A percentile compares a stretch with the other conserved stretches of the same genome.
These are phyloP conservation scores for Mixornis gularis DNA, from an alignment of 2,113 vertebrate genomes.

Conservation along the genomic window DNA sequence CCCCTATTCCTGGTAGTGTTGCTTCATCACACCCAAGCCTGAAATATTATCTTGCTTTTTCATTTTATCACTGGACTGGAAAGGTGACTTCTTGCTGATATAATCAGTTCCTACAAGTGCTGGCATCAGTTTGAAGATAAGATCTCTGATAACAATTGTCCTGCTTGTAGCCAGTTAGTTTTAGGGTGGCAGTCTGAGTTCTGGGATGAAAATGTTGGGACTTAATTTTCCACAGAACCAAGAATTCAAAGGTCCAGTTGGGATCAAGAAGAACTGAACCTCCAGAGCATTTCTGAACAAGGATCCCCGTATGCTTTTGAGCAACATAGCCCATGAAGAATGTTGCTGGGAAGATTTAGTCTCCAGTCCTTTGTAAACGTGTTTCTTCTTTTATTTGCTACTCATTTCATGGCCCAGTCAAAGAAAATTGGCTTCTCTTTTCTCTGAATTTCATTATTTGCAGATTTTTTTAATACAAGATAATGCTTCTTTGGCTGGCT, in stretches of 20 bases:
- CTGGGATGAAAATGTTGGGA: background rate
- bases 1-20: background rate
- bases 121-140: background rate
- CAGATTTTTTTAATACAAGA: conserved; percentile 61
- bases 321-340: background rate
- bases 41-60: background rate
- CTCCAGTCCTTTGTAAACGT: background rate
- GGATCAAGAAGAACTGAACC: background rate
- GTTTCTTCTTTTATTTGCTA: conserved; percentile 42
- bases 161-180: background rate
- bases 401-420: conserved; percentile 30
- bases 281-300: background rate
- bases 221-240: background rate
- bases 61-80: background rate
- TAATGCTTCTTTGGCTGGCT: conserved; percentile 53
- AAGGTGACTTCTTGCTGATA: background rate
- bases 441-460: conserved; percentile 60
- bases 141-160: background rate
- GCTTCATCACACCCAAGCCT: background rate
- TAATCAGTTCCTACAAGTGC: background rate
- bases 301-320: background rate
- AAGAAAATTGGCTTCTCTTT: conserved; percentile 43
- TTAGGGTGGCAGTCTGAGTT: background rate
- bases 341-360: conserved; percentile 18
- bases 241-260: background rate